These are phyloP conservation scores for Sebastes itinus DNA, from an alignment of 2,797 vertebrate genomes.

Conservation along the genomic window DNA sequence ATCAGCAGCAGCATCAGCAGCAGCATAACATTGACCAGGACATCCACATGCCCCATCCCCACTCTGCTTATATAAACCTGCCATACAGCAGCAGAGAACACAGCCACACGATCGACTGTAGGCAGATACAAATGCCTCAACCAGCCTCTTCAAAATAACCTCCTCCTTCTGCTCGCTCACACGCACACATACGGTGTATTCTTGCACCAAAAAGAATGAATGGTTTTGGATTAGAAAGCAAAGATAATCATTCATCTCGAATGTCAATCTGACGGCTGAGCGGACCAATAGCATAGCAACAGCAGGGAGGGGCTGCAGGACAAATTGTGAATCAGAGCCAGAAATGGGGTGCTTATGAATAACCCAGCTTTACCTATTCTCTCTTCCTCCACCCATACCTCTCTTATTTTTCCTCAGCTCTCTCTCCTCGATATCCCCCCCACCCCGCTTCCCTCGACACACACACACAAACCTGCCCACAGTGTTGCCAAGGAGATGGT, in stretches of 20 bases:
- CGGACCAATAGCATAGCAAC: background rate
- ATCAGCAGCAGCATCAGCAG: constrained; percentile 64
- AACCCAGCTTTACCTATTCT: constrained; percentile 57
- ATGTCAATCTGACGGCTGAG: constrained; percentile 22
- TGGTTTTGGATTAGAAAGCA: constrained; percentile 33
- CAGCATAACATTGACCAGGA: constrained; percentile 68
- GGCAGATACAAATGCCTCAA: constrained; percentile 19
- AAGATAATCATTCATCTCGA: constrained; percentile 26
- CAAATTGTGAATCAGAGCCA: constrained; percentile 48
- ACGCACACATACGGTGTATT: background rate
- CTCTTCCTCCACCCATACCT: constrained; percentile 40
- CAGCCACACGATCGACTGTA: constrained; percentile 7
- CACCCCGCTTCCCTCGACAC: constrained; percentile 17
- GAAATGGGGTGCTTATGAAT: constrained; percentile 67
- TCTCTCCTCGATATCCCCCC: constrained; percentile 16
- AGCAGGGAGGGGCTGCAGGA: constrained; percentile 31
- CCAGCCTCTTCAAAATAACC: constrained; percentile 17
- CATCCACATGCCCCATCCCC: constrained; percentile 57
- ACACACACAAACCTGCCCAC: constrained; percentile 47
- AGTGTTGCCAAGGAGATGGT: constrained; percentile 81
- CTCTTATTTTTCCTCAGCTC: constrained; percentile 29
- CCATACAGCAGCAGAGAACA: constrained; percentile 27
- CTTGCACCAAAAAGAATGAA: constrained; percentile 15
- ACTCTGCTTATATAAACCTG: constrained; percentile 48
- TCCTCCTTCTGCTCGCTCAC: background rate